Evolutionary conservation across 2,888 invertebrate species (phyloP).

Genomic region (Steromphala cineraria): DNA sequence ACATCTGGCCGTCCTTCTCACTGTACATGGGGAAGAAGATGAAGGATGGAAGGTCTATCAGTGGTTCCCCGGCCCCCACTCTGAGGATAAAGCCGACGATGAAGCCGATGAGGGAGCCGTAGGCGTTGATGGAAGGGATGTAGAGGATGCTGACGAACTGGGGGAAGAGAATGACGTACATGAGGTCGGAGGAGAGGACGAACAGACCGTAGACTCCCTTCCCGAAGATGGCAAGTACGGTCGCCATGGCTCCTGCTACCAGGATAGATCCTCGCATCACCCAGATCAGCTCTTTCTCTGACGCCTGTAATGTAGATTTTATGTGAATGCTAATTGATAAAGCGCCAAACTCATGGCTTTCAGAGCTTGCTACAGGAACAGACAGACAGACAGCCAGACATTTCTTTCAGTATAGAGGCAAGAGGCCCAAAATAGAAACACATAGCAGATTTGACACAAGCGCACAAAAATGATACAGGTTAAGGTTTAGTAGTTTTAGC

Average conservation of each 20-base stretch:
- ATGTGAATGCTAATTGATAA: too few relatives aligned
- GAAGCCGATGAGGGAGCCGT: constrained; percentile 66
- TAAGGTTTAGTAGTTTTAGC: too few relatives aligned
- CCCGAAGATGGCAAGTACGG: constrained; percentile 39
- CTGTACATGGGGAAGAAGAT: constrained; percentile 49
- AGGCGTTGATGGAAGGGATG: constrained; percentile 41
- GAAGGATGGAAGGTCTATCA: constrained; percentile 79
- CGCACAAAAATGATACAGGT: too few relatives aligned
- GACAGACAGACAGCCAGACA: too few relatives aligned
- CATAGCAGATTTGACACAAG: too few relatives aligned
- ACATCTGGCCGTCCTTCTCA: constrained; percentile 38
- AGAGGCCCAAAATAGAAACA: too few relatives aligned
- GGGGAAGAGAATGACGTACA: constrained; percentile 48
- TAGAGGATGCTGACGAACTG: constrained; percentile 44
- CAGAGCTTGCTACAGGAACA: too few relatives aligned
- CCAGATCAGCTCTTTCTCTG: constrained; percentile 42
- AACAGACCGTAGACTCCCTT: constrained; percentile 43
- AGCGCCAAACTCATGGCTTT: too few relatives aligned
- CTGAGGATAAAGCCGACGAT: constrained; percentile 86
- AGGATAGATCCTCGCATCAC: constrained; percentile 38
- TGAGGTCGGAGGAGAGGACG: constrained; percentile 43
- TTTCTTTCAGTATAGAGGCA: too few relatives aligned
- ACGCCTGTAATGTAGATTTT: constrained; percentile 44
- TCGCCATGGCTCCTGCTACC: constrained; percentile 32
- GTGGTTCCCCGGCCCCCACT: constrained; percentile 89